phyloP scores from a whole-genome alignment of 2,113 vertebrate species.

The Neomonachus schauinslandi region DNA sequence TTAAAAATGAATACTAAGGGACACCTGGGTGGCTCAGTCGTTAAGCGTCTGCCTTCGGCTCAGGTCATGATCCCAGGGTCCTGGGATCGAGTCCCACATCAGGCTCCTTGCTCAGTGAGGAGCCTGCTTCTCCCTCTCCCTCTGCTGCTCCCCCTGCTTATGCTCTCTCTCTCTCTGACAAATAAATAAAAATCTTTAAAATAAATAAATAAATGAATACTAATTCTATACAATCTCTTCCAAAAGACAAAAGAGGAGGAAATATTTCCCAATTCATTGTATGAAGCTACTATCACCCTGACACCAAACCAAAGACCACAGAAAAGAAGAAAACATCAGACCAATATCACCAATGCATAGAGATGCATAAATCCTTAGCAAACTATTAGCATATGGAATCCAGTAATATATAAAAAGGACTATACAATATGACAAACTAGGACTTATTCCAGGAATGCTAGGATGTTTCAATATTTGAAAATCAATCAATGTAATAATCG shows the following conservation, averaged over 20 bases:
- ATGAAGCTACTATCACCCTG: background rate
- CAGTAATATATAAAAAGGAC: background rate
- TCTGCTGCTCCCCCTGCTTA: too few relatives aligned
- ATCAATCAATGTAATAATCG: background rate
- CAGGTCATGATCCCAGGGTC: too few relatives aligned
- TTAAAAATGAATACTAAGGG: conserved; percentile 15
- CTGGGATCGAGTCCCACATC: too few relatives aligned
- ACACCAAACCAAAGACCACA: background rate
- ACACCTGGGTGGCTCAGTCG: too few relatives aligned
- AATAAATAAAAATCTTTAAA: too few relatives aligned
- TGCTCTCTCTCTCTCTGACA: too few relatives aligned
- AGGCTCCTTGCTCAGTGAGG: too few relatives aligned
- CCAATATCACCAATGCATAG: background rate
- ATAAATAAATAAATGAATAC: too few relatives aligned
- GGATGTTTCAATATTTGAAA: background rate
- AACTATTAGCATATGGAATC: background rate
- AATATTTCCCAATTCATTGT: background rate
- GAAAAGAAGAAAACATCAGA: background rate
- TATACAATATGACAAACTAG: background rate
- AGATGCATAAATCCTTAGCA: background rate
- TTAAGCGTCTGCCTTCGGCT: too few relatives aligned
- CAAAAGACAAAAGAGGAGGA: background rate
- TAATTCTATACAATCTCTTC: background rate
- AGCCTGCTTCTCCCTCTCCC: too few relatives aligned
- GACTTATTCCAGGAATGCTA: background rate